A percentile compares a stretch with the other conserved stretches of the same genome.
Conservation (phyloP, 2,888 invertebrate species). For the Campoplex nolae region DNA sequence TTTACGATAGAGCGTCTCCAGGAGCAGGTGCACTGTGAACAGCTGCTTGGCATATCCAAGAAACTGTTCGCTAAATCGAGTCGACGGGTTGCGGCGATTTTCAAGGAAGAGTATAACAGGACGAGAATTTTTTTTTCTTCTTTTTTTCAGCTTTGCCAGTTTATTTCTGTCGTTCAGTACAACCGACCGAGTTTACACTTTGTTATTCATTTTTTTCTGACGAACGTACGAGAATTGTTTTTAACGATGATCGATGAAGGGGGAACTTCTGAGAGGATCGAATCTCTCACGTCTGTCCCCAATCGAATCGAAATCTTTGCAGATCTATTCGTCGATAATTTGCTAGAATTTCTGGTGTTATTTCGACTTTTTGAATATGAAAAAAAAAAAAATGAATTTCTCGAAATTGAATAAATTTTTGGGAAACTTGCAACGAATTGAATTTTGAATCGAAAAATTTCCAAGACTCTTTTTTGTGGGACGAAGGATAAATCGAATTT, state of each 20-base stretch:
- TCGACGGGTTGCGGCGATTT: constrained; percentile 52
- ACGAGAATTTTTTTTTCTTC: constrained; percentile 15
- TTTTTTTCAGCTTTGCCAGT: constrained; percentile 13
- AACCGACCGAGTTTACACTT: background rate
- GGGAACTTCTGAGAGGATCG: background rate
- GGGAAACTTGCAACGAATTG: background rate
- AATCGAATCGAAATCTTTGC: background rate
- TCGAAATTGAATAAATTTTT: background rate
- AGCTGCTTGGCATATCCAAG: constrained; percentile 61
- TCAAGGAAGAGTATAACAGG: constrained; percentile 42
- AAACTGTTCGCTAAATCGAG: constrained; percentile 22
- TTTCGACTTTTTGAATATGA: background rate
- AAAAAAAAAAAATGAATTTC: background rate
- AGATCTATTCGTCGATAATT: background rate
- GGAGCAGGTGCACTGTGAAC: constrained; percentile 69
- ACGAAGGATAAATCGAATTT: no score
- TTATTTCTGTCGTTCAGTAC: constrained; percentile 8
- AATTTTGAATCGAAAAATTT: background rate
- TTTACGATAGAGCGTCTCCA: constrained; percentile 62
- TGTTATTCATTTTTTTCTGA: background rate
- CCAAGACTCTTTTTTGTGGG: no score
- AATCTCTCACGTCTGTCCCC: background rate
- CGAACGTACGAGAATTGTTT: no score
- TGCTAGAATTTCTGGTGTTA: background rate
- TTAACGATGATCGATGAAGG: background rate